phyloP scores from a whole-genome alignment of 2,888 invertebrate species.

The Cremastinae sp. region DNA sequence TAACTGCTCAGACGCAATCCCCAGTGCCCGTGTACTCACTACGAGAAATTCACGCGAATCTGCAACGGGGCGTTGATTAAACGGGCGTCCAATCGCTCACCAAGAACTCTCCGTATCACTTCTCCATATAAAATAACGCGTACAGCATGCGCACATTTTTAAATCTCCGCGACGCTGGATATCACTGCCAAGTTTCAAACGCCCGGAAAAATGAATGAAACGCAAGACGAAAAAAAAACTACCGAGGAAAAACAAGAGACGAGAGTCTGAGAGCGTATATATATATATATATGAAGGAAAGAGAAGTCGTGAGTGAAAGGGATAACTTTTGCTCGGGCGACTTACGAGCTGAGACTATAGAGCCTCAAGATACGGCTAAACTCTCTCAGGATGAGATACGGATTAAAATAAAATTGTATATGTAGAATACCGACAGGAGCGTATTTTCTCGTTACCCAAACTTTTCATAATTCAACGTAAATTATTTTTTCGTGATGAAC shows the following conservation, averaged over 20 bases:
- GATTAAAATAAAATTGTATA: constrained; percentile 43
- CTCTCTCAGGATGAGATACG: constrained; percentile 28
- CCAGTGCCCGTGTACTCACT: constrained; percentile 6
- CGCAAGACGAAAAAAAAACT: constrained; percentile 35
- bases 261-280: constrained; percentile 27
- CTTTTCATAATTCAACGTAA: too few species aligned
- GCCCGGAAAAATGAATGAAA: constrained; percentile 33
- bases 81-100: constrained; percentile 52
- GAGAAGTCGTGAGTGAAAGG: constrained; percentile 55
- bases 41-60: constrained; percentile 55
- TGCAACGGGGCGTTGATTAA: constrained; percentile 65
- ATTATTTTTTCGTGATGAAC: too few species aligned
- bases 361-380: constrained; percentile 20
- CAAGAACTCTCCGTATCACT: constrained; percentile 27
- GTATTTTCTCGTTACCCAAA: too few species aligned
- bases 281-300: too few species aligned
- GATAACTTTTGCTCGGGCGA: constrained; percentile 47
- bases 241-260: constrained; percentile 29
- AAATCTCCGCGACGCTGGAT: constrained; percentile 2
- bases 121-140: constrained; percentile 5
- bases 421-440: too few species aligned
- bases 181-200: constrained; percentile 39
- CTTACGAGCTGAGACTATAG: constrained; percentile 50
- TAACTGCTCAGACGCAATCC: constrained; percentile 17
- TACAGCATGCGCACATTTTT: constrained; percentile 53